Percentiles rank a stretch among this genome's conserved stretches.
Evolutionary conservation across 2,797 vertebrate genomes (phyloP).

Genomic region (Vespertilio murinus): DNA sequence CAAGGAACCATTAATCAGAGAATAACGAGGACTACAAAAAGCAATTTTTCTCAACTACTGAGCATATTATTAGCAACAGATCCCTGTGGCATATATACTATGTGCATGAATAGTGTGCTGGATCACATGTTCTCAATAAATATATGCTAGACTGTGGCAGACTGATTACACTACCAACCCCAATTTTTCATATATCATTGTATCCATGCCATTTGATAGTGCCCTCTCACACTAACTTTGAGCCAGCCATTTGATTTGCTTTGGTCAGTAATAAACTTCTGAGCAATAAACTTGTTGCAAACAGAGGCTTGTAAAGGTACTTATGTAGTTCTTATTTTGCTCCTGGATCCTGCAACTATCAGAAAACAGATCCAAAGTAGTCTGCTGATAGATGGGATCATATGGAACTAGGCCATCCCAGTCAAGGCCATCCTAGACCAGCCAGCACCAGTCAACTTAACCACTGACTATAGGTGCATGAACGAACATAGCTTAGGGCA

Average conservation of each 20-base stretch:
- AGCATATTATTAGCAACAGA: not conserved
- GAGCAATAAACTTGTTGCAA: not conserved
- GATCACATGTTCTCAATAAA: constrained; percentile 9
- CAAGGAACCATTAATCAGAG: constrained; percentile 38
- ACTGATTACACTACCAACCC: not conserved
- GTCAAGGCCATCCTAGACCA: not conserved
- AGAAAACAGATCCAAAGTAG: not conserved
- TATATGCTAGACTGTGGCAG: not conserved
- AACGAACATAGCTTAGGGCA: not conserved
- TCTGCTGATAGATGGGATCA: not conserved
- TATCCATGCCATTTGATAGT: not conserved
- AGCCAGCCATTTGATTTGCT: not conserved
- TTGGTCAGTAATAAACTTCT: not conserved
- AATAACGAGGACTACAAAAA: not conserved
- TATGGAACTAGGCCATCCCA: not conserved
- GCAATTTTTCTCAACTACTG: not conserved
- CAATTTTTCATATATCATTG: not conserved
- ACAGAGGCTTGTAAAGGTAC: not conserved
- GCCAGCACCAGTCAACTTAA: not conserved
- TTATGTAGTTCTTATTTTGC: not conserved
- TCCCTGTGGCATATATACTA: not conserved
- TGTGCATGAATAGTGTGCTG: not conserved
- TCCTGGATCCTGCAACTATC: not conserved
- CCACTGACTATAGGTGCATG: not conserved
- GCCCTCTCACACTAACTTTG: not conserved